Base-by-base conservation (phyloP, 2,113 vertebrate species). In the Platanista minor region DNA sequence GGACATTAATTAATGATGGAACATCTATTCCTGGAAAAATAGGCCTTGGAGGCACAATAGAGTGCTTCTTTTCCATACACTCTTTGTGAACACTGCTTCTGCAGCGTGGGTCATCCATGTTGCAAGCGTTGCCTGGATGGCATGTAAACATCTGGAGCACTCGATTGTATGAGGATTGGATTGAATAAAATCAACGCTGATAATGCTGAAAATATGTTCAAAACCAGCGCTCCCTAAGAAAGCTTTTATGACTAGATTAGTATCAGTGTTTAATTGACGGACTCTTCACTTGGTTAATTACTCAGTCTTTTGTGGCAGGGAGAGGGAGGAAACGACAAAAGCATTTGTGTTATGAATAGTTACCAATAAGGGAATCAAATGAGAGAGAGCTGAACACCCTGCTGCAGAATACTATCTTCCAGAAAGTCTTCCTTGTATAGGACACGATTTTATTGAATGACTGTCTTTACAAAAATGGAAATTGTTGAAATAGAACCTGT, bases 261-360 rank as follows among this genome's bases (percentile, higher is more conserved):
- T 98, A 99, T 99, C 99, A 98, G 97, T 99, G 98, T 98, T 99
- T 99, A 99, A 99, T 98, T 99, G 98, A 98, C 98, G 99, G 97
- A 98, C 98, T 99, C 99, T 99, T 98, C 98, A 99, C 98, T 98
- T 98, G 95, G 98, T 98, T 99, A 98, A 99, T 99, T 99, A 99
- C 98, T 97, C 92, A 90, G 61, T 88, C 97, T 98, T 97, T 99
- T 98, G 98, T 98, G 92, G 86, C 97, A 98, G 96, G 82, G 97
- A 98, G 96, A 98, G 96, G 95, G 80, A 92, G 94, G 97, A 98
- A 98, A 98, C 97, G 97, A 99, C 98, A 98, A 98, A 98, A 94
- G 91, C 98, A 98, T 99, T 99, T 99, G 98, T 98, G 98, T 98
- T 96, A 97, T 98, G 98, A 98, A 98, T 98, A 98, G 98, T 98